Evolutionary conservation across 1,140 invertebrate genomes (phyloP), one percentile per base, ranked within the genome.

Genomic region (Stenopsyche tienmushanensis): DNA sequence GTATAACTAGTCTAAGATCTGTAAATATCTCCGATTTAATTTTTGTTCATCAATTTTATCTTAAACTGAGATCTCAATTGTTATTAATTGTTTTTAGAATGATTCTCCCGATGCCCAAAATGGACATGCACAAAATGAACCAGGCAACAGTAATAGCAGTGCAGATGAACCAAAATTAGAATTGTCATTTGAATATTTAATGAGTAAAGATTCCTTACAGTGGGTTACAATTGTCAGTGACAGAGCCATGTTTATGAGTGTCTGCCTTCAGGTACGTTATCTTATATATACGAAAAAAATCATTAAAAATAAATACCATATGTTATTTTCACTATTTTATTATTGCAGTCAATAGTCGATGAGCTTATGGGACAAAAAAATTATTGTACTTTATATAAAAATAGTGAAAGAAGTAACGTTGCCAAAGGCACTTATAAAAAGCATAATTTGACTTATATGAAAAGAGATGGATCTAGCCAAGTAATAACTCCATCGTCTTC

Each of bases 131-230:
- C 54, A 62, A 58, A 69, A 65, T 52, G 44, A 47, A 47, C n/a
- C n/a, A n/a, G 62, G 54, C 2, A 53, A 25, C 8, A 54, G 58
- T 21, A 50, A 67, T 60, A 26, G n/a, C 9, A 47, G 49, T 21
- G 13, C 45, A 8, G 57, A 66, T 29, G 44, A 57, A 21, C 52
- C 69, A 25, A 64, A 66, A 25, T 80, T 93, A 65, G 93, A 98
- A 77, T 77, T 98, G 13, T 94, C 94, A 0, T 97, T 98, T 81
- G 96, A 98, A 81, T 98, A 98, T 83, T 83, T 98, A 13, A 88
- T 97, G 77, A 88, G 88, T n/a, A 94, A 91, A 79, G 92, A 97
- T 73, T 89, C 90, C 49, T 79, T 98, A 52, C 89, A 94, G 72
- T 97, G 95, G 96, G 90, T 98, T 24, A 95, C 91, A 9, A 85